Percentiles rank a stretch among this genome's conserved stretches.
Conservation (phyloP, 2,113 vertebrate species). For the Mellivora capensis region DNA sequence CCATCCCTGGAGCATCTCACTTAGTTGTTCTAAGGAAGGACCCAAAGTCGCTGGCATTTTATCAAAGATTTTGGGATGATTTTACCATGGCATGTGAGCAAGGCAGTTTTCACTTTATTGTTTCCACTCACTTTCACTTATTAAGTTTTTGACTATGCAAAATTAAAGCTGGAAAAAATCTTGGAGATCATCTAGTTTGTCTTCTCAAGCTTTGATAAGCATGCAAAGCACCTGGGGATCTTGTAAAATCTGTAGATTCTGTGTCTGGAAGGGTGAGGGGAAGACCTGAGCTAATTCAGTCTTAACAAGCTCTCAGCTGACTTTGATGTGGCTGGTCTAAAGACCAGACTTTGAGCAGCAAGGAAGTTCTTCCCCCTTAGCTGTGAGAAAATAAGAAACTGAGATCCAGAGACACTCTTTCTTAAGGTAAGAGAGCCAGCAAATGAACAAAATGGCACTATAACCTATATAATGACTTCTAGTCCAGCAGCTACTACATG, state of each 20-base stretch:
- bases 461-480: background rate
- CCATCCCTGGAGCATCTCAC: background rate
- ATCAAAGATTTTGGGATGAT: background rate
- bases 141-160: background rate
- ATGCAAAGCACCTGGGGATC: no score
- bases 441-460: background rate
- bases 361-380: background rate
- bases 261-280: background rate
- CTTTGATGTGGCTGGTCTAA: background rate
- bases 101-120: background rate
- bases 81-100: background rate
- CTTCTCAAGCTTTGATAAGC: background rate
- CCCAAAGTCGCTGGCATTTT: background rate
- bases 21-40: background rate
- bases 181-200: background rate
- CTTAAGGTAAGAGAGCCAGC: background rate
- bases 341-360: background rate
- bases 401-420: background rate
- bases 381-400: background rate
- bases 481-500: background rate
- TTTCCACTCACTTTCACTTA: background rate
- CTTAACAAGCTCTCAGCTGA: background rate
- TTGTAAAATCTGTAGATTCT: background rate
- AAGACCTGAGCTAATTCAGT: background rate
- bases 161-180: background rate